These are phyloP conservation scores for Mormyrops attenuatus DNA, from an alignment of 2,797 vertebrate species.

Conservation along the genomic window DNA sequence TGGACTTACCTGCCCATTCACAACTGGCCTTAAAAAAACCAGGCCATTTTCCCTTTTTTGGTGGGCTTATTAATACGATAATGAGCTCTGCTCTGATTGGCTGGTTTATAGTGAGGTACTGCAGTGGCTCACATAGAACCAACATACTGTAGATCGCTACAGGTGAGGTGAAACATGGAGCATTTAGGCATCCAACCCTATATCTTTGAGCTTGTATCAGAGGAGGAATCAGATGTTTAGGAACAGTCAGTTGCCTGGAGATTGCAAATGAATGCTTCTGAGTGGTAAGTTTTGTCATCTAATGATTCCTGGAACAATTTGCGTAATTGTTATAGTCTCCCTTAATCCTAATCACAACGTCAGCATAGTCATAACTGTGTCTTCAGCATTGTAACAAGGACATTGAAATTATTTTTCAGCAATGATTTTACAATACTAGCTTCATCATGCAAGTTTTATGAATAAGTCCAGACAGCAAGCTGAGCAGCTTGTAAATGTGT, in stretches of 20 bases:
- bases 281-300: background rate
- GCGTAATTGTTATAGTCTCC: background rate
- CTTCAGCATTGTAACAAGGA: background rate
- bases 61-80: background rate
- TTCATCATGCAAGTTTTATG: background rate
- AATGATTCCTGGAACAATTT: background rate
- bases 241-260: background rate
- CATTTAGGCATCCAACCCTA: background rate
- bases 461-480: background rate
- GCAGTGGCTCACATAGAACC: background rate
- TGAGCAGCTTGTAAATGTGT: no score
- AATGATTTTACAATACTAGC: background rate
- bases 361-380: background rate
- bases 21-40: background rate
- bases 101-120: background rate
- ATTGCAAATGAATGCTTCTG: background rate
- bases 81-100: background rate
- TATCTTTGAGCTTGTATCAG: background rate
- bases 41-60: background rate
- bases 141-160: background rate
- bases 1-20: background rate
- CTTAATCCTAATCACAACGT: background rate
- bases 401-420: background rate
- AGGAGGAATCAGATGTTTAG: background rate
- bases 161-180: background rate